Conservation (phyloP, 2,888 invertebrate species). For the Papilio elwesi region DNA sequence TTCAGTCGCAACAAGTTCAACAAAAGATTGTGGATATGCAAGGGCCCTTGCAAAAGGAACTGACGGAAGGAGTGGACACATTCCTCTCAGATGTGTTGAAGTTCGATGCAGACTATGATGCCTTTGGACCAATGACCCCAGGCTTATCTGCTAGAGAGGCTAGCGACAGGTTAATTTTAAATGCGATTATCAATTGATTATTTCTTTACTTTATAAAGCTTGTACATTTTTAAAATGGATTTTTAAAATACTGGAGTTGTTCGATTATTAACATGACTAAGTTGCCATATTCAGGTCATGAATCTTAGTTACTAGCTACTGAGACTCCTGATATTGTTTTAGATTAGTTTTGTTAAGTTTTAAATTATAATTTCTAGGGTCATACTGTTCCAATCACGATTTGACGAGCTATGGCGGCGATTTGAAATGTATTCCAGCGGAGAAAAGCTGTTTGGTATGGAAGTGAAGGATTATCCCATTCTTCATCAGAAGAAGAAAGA, state of each 20-base stretch:
- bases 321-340: constrained; percentile 4
- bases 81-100: constrained; percentile 87
- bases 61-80: constrained; percentile 87
- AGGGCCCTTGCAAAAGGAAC: constrained; percentile 88
- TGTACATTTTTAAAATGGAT: too few species aligned
- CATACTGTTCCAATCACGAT: constrained; percentile 89
- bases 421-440: constrained; percentile 93
- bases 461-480: constrained; percentile 92
- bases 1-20: constrained; percentile 87
- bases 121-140: constrained; percentile 93
- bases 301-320: neutral
- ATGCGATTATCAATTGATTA: too few species aligned
- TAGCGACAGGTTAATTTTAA: constrained; percentile 86
- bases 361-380: constrained; percentile 73
- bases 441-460: constrained; percentile 93
- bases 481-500: constrained; percentile 92
- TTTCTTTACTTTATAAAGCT: too few species aligned
- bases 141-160: constrained; percentile 94
- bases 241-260: too few species aligned
- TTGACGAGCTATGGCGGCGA: constrained; percentile 92
- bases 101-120: constrained; percentile 89
- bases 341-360: neutral
- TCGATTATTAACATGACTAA: too few species aligned
- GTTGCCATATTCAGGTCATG: too few species aligned
- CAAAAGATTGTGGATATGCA: constrained; percentile 89